phyloP scores from a whole-genome alignment of 2,797 vertebrate species.

The Enoplosus armatus region DNA sequence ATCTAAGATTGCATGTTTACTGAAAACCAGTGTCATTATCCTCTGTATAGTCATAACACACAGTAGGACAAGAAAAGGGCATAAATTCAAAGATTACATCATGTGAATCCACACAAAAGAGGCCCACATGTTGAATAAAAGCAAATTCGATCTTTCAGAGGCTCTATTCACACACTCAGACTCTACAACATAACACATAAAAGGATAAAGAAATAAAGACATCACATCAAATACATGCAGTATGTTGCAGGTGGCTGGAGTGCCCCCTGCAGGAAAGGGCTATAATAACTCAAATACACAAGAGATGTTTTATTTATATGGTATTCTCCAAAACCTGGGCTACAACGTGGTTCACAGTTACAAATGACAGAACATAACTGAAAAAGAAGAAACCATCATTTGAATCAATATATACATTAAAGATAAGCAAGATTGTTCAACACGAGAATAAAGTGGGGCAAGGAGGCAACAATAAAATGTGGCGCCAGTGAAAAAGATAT shows the following conservation, averaged over 20 bases:
- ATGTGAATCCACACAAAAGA: slow-evolving; percentile 49
- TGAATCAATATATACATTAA: neutral
- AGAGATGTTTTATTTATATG: neutral
- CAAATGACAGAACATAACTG: neutral
- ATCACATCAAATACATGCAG: neutral
- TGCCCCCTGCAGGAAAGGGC: slow-evolving; percentile 56
- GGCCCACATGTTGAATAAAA: slow-evolving; percentile 25
- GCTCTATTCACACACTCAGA: slow-evolving; percentile 21
- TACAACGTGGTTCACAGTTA: neutral
- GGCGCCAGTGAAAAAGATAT: neutral
- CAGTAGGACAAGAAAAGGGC: slow-evolving; percentile 27
- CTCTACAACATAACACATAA: neutral
- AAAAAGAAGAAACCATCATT: no score
- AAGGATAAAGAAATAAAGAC: slow-evolving; percentile 17
- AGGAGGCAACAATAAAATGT: neutral
- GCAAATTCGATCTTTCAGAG: slow-evolving; percentile 9
- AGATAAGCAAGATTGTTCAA: no score
- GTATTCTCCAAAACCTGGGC: neutral
- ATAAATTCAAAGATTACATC: slow-evolving; percentile 50
- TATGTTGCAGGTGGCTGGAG: slow-evolving; percentile 29
- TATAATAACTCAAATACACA: neutral
- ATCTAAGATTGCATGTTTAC: slow-evolving; percentile 63
- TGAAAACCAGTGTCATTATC: slow-evolving; percentile 45
- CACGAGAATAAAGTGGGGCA: neutral
- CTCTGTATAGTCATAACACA: slow-evolving; percentile 50